Percentiles rank a stretch among this genome's conserved stretches.
These are phyloP conservation scores for Podotricha telesiphe DNA, from an alignment of 2,888 invertebrate genomes.

Conservation along the genomic window DNA sequence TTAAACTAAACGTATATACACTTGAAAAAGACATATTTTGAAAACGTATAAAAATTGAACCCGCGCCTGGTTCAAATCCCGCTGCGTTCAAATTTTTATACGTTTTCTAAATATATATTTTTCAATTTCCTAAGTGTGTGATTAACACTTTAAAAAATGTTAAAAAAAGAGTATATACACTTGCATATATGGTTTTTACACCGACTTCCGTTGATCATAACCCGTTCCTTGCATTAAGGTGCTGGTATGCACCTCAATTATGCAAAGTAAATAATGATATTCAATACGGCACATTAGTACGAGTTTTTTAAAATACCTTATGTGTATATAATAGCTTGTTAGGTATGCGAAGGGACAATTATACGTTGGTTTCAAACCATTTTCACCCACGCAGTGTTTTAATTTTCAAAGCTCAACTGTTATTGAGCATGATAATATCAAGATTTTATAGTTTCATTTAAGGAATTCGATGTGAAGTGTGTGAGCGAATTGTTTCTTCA, in stretches of 20 bases:
- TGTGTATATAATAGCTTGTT: slow-evolving; percentile 20
- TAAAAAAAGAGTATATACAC: not conserved
- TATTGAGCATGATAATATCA: not conserved
- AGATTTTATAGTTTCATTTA: not conserved
- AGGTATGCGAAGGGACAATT: slow-evolving; percentile 12
- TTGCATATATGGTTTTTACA: slow-evolving; percentile 16
- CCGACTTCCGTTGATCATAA: slow-evolving; percentile 19
- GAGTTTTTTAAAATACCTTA: not conserved
- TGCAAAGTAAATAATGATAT: slow-evolving; percentile 12
- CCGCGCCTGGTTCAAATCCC: too few species aligned
- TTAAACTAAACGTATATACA: slow-evolving; percentile 7
- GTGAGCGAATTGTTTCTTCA: not conserved
- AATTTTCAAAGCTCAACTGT: slow-evolving; percentile 1
- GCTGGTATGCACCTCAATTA: slow-evolving; percentile 28
- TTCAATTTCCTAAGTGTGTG: too few species aligned
- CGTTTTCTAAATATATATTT: too few species aligned
- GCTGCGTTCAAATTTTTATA: too few species aligned
- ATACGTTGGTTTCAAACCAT: not conserved
- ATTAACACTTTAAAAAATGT: not conserved
- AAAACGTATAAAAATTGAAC: too few species aligned
- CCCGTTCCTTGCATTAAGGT: slow-evolving; percentile 28
- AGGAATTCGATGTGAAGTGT: not conserved
- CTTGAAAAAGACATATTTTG: too few species aligned
- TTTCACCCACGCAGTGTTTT: slow-evolving; percentile 5
- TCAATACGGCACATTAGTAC: not conserved